These are phyloP conservation scores for Scortum barcoo DNA, from an alignment of 2,113 vertebrate genomes.

Conservation along the genomic window DNA sequence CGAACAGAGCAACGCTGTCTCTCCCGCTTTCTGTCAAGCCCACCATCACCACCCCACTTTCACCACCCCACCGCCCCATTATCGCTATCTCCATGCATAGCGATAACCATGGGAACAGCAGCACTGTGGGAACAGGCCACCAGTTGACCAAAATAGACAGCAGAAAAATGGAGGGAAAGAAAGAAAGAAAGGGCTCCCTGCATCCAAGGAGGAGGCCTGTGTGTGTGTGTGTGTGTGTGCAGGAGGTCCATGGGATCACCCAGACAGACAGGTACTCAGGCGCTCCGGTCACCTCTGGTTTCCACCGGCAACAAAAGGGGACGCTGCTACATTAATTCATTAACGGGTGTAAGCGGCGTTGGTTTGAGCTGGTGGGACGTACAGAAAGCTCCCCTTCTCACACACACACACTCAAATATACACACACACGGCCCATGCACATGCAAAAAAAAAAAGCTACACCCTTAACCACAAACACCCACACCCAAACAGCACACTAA, in stretches of 20 bases:
- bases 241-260: conserved; percentile 76
- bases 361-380: conserved; percentile 58
- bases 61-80: conserved; percentile 59
- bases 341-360: conserved; percentile 40
- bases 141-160: conserved; percentile 87
- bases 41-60: conserved; percentile 50
- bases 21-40: conserved; percentile 82
- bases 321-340: conserved; percentile 57
- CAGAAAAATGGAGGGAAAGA: conserved; percentile 83
- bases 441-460: conserved; percentile 47
- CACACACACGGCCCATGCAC: conserved; percentile 12
- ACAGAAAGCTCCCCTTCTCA: conserved; percentile 47
- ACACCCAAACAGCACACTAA: conserved; percentile 57
- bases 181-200: conserved; percentile 76
- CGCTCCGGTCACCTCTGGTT: conserved; percentile 71
- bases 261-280: conserved; percentile 81
- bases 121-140: conserved; percentile 87
- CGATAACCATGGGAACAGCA: conserved; percentile 89
- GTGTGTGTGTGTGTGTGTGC: conserved; percentile 55
- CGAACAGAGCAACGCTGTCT: conserved; percentile 84
- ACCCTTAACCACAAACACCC: conserved; percentile 70
- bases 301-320: conserved; percentile 60
- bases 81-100: conserved; percentile 82
- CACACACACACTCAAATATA: conserved; percentile 27
- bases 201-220: conserved; percentile 71